These are phyloP conservation scores for Poecile montanus DNA, from an alignment of 2,797 vertebrate genomes.

Conservation along the genomic window DNA sequence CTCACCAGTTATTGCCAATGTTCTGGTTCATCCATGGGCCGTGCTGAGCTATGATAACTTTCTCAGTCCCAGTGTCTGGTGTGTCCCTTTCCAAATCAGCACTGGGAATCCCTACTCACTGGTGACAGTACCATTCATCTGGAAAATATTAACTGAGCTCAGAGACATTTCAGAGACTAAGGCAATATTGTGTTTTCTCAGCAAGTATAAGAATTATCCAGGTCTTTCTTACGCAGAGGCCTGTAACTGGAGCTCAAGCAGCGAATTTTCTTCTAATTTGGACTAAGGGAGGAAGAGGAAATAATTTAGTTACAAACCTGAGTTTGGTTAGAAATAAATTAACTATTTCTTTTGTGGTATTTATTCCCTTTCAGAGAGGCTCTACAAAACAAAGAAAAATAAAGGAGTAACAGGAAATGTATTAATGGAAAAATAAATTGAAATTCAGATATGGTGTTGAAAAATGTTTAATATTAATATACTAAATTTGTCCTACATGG, in stretches of 20 bases:
- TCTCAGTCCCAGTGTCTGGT: background rate
- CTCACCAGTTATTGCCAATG: background rate
- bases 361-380: background rate
- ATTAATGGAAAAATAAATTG: background rate
- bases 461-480: background rate
- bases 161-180: background rate
- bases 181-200: background rate
- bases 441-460: background rate
- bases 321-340: background rate
- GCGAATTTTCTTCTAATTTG: background rate
- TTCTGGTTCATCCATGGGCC: background rate
- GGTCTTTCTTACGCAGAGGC: background rate
- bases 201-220: background rate
- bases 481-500: background rate
- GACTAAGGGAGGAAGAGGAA: background rate
- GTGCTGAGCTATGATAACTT: background rate
- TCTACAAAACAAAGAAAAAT: background rate
- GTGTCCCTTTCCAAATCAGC: background rate
- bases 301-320: background rate
- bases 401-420: background rate
- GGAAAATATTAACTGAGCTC: background rate
- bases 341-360: background rate
- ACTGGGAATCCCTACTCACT: background rate
- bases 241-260: background rate
- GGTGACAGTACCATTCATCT: background rate